Base-by-base conservation (phyloP, 2,888 invertebrate genomes). In the Rhaphigaster nebulosa region DNA sequence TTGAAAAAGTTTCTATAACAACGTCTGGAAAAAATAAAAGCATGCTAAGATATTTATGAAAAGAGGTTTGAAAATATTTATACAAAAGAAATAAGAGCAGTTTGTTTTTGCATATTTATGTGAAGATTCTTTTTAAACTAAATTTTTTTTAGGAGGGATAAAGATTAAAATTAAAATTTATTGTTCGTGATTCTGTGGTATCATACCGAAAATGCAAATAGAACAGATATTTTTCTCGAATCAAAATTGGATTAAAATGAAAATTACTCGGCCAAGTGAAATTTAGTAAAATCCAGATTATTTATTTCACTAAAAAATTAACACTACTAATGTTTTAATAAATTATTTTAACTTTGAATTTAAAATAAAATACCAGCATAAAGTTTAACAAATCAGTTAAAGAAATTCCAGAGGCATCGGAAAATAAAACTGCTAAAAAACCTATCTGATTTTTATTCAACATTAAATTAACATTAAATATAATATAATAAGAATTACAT, bases 1-100 rank as follows among this genome's bases (percentile, higher is more conserved):
- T 41, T 84, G 15, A 84, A 84, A 50, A 41, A 80, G 76, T 26
- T 84, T 20, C 1, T 76, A 76, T 20, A 50, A 80, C 41, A 26
- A 45, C 26, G 15, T 45, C 4, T 84, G 4, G n/a, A 84, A 84
- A n/a, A 84, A 45, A 80, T 41, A 84, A 84, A 45, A 84, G 45
- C 84, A 84, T 84, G 84, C 84, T 50, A 45, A 84, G 84, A 84
- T 1, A n/a, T 50, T n/a, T n/a, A 84, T 84, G 84, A 50, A 84
- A 45, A 84, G 23, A 50, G 84, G 15, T 84, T 41, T 45, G 84
- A 84, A 84, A 84, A 84, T 84, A 84, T 84, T 84, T 84, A n/a
- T 84, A 84, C 84, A 84, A 84, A 84, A 84, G 84, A 84, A 45
- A 50, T 84, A 45, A 45, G 45, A 84, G 1, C 15, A 41, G 38